Evolutionary conservation across 2,113 vertebrate species (phyloP), one percentile per base, ranked within the genome.

Genomic region (Naja naja): DNA sequence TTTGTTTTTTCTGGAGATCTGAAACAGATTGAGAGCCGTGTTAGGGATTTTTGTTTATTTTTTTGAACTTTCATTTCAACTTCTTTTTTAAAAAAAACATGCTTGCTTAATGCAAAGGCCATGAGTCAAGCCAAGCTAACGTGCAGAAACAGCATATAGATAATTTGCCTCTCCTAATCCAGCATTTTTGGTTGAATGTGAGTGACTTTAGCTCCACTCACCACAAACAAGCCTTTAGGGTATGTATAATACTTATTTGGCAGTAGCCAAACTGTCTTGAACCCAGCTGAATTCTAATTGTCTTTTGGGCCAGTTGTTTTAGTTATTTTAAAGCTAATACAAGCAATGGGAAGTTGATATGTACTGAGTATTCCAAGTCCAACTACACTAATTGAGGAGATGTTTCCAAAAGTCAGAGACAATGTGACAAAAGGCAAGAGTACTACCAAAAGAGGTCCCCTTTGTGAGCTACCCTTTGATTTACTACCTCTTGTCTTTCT

Each of bases 101-200:
- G 5, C 88, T 94, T 1, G 10, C 27, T 94, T 94, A 16, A 90
- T 94, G 88, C 53, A 87, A 91, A 56, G 93, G 43, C 43, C 8
- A 39, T 2, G 87, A 88, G 91, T 39, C 92, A 43, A 88, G 92
- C 92, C 6, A 89, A 23, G 0, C 2, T 64, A 74, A 10, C 12
- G 52, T 10, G 58, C 0, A 2, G 53, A 52, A 64, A 64, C 39
- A 23, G 14, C 27, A 25, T 2, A 89, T 45, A 25, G 39, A 85
- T 34, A 27, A 30, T 94, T 96, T 93, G n/a, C 53, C 14, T 91
- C 23, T 92, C n/a, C 92, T 91, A 93, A 88, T 56, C 69, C 89
- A 93, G 0, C 88, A 94, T 95, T 94, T 96, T 47, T 54, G 94
- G 90, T 49, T 89, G 74, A 94, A 54, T 54, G 74, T 3, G 30